Evolutionary conservation across 2,888 invertebrate species (phyloP).

Genomic region (Heliconius aoede): DNA sequence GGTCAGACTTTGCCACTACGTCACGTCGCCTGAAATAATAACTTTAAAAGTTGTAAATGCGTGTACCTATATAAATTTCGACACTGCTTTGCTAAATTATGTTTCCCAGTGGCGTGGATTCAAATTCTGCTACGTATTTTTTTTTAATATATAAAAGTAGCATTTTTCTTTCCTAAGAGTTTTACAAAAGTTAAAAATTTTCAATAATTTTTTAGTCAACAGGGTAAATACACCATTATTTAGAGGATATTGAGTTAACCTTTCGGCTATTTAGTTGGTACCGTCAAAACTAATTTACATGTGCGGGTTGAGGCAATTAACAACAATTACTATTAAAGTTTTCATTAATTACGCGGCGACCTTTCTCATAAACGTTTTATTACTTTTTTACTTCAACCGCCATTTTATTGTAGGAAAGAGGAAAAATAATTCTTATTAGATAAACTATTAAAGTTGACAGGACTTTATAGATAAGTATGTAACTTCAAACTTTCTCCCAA

Average conservation of each 20-base stretch:
- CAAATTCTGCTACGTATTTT: background rate
- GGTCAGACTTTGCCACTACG: background rate
- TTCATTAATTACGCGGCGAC: slow-evolving; percentile 27
- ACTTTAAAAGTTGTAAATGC: background rate
- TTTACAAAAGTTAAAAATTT: too few relatives aligned
- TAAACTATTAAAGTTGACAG: too few relatives aligned
- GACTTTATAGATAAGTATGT: too few relatives aligned
- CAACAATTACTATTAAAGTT: slow-evolving; percentile 32
- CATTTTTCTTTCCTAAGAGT: too few relatives aligned
- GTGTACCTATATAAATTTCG: background rate
- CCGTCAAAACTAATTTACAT: slow-evolving; percentile 38
- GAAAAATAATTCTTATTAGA: too few relatives aligned
- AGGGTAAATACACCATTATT: background rate
- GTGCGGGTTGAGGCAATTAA: slow-evolving; percentile 36
- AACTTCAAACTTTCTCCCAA: too few relatives aligned
- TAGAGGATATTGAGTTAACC: slow-evolving; percentile 25
- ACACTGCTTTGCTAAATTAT: too few relatives aligned
- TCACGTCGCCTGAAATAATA: background rate
- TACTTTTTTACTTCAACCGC: background rate
- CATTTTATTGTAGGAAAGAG: background rate
- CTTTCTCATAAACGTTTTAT: slow-evolving; percentile 31
- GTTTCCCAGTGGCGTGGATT: background rate
- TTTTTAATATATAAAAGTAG: too few relatives aligned
- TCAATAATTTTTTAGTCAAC: background rate
- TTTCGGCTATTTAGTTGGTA: slow-evolving; percentile 20